Evolutionary conservation across 1,140 invertebrate genomes (phyloP), one percentile per base, ranked within the genome.

Genomic region (Caerostris darwini): DNA sequence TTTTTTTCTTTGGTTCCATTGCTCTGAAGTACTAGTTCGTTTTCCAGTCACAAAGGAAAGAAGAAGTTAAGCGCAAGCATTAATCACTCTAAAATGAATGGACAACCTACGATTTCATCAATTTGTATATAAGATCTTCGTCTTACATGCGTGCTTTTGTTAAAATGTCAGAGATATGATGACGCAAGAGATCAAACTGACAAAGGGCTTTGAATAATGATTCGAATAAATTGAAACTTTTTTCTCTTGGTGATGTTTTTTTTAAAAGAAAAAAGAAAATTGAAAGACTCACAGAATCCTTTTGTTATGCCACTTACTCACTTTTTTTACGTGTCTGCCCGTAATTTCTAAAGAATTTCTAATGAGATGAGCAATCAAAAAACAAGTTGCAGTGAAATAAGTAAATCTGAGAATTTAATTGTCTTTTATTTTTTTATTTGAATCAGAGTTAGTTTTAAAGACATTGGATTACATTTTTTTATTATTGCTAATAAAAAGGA

Each of bases 51-150:
- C 85, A 87, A 87, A 50, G 34, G 58, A 53, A 87, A 61, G 59
- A 19, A 50, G 58, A 50, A 87, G 85, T 34, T 87, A 87, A 87
- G 85, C 59, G 64, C 85, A 53, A 7, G 54, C 54, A 85, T 56
- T 85, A 85, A 58, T 85, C 57, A 58, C 54, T 58, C 14, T n/a
- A 85, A 85, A 85, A 85, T 57, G 82, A 85, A 85, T 85, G n/a
- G n/a, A 85, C 57, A 85, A 19, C 8, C 57, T 85, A 57, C 14
- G n/a, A 85, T 58, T 85, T 58, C 54, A 85, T 85, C 82, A 85
- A 57, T 85, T 85, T 85, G 57, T 85, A 85, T 58, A 85, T 57
- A 56, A 34, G 57, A 56, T 85, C 57, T 58, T 58, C 82, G 57
- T 85, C 54, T 7, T 57, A 57, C 54, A 58, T 10, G 56, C 57